Base-by-base conservation (phyloP, 2,888 invertebrate species). In the Coelinius sp. region DNA sequence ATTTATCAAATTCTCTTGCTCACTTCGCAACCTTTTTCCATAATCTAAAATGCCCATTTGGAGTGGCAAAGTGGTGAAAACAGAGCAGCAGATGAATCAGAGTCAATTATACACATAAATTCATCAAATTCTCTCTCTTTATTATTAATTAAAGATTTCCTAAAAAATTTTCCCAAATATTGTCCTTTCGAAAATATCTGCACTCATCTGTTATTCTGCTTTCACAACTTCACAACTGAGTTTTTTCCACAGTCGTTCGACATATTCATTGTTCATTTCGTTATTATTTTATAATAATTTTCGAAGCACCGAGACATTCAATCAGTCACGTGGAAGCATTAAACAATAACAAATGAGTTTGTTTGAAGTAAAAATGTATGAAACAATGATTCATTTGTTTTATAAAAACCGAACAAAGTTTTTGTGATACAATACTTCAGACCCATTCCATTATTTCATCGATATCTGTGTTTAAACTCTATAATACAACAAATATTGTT, bases 1-100 rank as follows among this genome's bases (percentile, higher is more conserved):
- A 65, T 22, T 64, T 62, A 22, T 66, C 44, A 38, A 46, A 27
- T 53, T 17, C 65, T 71, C 66, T 64, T 73, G 38, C 41, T 17
- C 20, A 14, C 3, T 20, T 20, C 17, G 14, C 20, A 17, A 49
- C 20, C 20, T 7, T 20, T 20, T n/a, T 49, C 5, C 7, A 49
- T 49, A 49, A 14, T 49, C 46, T 17, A 49, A 49, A 49, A 49
- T 49, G 46, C 46, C 46, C 46, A 49, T 49, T 14, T 20, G 46
- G 1, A 49, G 46, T 49, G 17, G 17, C 17, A 20, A 20, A 20
- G 46, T 41, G 46, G 8, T 20, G 8, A 20, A 8, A 49, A n/a
- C 41, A 41, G 2, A 49, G 6, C 46, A 49, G 20, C 7, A 20
- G 46, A 49, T 49, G 20, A 44, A 14, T 44, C 44, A 35, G 12